These are phyloP conservation scores for Acleris holmiana DNA, from an alignment of 2,888 invertebrate genomes.

Conservation along the genomic window DNA sequence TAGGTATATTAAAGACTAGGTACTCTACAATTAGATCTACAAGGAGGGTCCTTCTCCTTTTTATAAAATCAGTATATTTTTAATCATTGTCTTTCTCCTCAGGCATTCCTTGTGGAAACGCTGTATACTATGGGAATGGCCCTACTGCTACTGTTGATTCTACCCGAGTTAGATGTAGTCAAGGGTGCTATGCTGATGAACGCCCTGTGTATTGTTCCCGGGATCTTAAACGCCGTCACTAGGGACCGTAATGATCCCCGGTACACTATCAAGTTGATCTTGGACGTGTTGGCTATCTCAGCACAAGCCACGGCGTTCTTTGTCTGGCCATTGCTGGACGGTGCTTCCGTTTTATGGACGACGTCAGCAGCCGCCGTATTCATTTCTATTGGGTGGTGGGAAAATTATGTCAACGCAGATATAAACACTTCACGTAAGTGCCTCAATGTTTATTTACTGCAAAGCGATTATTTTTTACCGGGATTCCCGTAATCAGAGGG, in stretches of 20 bases:
- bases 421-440: slow-evolving; percentile 60
- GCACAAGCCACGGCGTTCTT: slow-evolving; percentile 88
- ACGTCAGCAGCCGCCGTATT: slow-evolving; percentile 87
- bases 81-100: slow-evolving; percentile 44
- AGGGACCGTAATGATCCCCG: slow-evolving; percentile 65
- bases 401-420: slow-evolving; percentile 86
- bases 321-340: slow-evolving; percentile 86
- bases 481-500: slow-evolving; percentile 18
- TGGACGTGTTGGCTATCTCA: slow-evolving; percentile 85
- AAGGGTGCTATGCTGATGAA: slow-evolving; percentile 94
- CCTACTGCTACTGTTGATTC: slow-evolving; percentile 88
- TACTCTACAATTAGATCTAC: slow-evolving; percentile 2
- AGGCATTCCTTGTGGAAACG: slow-evolving; percentile 89
- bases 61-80: not conserved
- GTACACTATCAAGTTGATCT: slow-evolving; percentile 65
- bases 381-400: slow-evolving; percentile 93
- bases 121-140: slow-evolving; percentile 91
- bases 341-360: slow-evolving; percentile 80
- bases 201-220: slow-evolving; percentile 92
- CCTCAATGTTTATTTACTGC: slow-evolving; percentile 7
- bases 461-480: not conserved
- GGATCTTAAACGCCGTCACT: slow-evolving; percentile 86
- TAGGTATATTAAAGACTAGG: not conserved
- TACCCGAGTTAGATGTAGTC: slow-evolving; percentile 92
- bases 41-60: too few species aligned